Evolutionary conservation across 1,140 invertebrate species (phyloP), one percentile per base, ranked within the genome.

Genomic region (Hylaeus anthracinus): DNA sequence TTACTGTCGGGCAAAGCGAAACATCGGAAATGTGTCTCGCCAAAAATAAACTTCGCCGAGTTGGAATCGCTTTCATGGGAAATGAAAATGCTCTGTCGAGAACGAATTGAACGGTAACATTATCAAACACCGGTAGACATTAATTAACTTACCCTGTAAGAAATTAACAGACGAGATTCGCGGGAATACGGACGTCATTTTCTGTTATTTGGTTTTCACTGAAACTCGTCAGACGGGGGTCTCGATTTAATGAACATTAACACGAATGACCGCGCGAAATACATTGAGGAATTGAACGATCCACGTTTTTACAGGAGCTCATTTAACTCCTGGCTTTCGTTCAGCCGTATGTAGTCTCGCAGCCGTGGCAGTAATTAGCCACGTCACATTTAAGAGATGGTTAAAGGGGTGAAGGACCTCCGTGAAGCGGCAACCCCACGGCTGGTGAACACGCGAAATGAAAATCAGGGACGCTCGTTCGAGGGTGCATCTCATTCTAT

Each of bases 381-480:
- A 78, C 63, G 74, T 84, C 73, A 70, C 58, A 66, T 60, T 87
- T 84, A 86, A 87, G 78, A 58, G 79, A 72, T 64, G 65, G 69
- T 74, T 71, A 45, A 64, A 73, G 77, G 26, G 82, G 79, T 82
- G 80, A 84, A 79, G 60, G 60, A 84, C 79, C 72, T 84, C 12
- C 37, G 53, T 51, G 65, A 65, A 39, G 67, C 51, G n/a, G 6
- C 51, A 74, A 41, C 81, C 74, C 43, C 76, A 81, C 70, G 65
- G 71, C 63, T 51, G 45, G 86, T 55, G 53, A 88, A 79, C 87
- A 88, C 87, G 86, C 87, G 73, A 88, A 88, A 86, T 73, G 86
- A 88, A 86, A 86, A 88, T 88, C 86, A 88, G 73, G 65, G 43
- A 86, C 66, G 74, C 43, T 79, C 74, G 8, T 81, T 80, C 72